Evolutionary conservation across 2,888 invertebrate genomes (phyloP), one percentile per base, ranked within the genome.

Genomic region (Tenthredo notha): DNA sequence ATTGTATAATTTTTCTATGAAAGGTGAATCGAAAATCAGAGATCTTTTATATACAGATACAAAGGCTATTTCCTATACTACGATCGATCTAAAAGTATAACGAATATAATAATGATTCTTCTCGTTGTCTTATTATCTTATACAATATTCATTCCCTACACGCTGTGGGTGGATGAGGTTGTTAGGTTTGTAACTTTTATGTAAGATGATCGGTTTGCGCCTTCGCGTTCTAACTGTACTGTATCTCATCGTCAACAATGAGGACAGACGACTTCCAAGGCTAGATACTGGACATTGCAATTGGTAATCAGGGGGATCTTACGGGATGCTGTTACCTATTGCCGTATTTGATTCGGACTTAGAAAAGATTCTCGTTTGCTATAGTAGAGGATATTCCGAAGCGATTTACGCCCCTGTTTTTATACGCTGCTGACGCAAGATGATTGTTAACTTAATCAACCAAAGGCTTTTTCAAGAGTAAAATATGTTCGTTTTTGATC

Each of bases 191-290:
- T 12, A 2, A 61, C 1, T 61, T 61, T 61, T 61, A 61, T 61
- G 21, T 61, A 21, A 61, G 25, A 25, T 25, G 61, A 61, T 61
- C 61, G 25, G 61, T 7, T 25, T 12, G 25, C 25, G 61, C 21
- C 21, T 54, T 12, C 25, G 61, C 61, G 61, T 61, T 61, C 25
- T 61, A 61, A 61, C 61, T 61, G 61, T 61, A 61, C 61, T 61
- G 61, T 61, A 61, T 25, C 61, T 61, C 2, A 37, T 7, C 6
- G 7, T 7, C 25, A 12, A 25, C 25, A 61, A 61, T 12, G 25
- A 25, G 61, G 25, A 61, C 61, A 61, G 25, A 61, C 21, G 25
- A 61, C 21, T 25, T 4, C 9, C 61, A 61, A 21, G 61, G 21
- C 61, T 25, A 25, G 21, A 10, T 12, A 61, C 50, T n/a, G 54